Conservation (phyloP, 2,113 vertebrate genomes). For the Rhadina sibilatrix region DNA sequence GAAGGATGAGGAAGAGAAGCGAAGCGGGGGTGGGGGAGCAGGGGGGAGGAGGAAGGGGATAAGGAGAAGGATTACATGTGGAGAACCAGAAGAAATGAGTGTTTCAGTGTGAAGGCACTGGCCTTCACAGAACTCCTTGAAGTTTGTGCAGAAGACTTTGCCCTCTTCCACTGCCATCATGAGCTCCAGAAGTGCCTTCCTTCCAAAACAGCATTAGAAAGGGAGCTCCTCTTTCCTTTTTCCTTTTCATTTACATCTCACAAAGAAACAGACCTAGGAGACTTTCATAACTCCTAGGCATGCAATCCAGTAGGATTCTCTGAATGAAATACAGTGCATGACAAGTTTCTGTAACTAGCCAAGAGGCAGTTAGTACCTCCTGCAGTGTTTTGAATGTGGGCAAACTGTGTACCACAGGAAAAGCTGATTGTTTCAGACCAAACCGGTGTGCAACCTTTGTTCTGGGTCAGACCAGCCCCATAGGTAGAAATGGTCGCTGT, state of each 20-base stretch:
- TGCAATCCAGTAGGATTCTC: background rate
- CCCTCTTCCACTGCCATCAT: background rate
- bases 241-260: background rate
- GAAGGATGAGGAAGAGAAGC: background rate
- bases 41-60: no score
- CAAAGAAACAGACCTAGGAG: background rate
- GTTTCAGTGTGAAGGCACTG: background rate
- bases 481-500: background rate
- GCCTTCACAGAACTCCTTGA: background rate
- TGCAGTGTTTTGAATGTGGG: background rate
- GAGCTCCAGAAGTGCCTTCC: rapidly evolving
- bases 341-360: background rate
- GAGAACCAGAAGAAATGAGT: background rate
- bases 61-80: background rate
- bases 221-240: background rate
- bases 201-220: background rate
- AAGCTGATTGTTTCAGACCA: background rate
- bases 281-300: background rate
- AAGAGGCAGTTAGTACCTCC: background rate
- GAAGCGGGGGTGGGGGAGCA: no score
- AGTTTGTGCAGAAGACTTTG: background rate
- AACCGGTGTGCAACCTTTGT: background rate
- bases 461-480: background rate
- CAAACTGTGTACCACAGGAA: rapidly evolving
- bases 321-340: background rate